Conservation (phyloP, 2,888 invertebrate genomes). For the Melipona beecheii region DNA sequence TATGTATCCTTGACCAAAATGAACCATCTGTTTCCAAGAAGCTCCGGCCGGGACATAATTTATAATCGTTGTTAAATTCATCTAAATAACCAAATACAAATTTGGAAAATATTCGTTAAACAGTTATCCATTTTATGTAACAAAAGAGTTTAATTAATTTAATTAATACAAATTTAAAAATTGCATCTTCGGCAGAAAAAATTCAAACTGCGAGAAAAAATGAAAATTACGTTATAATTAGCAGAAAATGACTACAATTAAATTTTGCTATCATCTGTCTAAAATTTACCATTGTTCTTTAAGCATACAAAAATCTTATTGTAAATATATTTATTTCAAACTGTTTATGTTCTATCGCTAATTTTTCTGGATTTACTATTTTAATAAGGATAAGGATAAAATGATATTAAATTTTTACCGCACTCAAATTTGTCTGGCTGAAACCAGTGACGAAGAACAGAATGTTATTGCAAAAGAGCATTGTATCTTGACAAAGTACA, state of each 20-base stretch:
- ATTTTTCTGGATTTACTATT: neutral
- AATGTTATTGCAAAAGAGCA: constrained; percentile 77
- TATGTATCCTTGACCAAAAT: constrained; percentile 80
- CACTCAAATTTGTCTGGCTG: constrained; percentile 72
- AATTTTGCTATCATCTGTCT: neutral
- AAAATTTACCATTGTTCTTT: neutral
- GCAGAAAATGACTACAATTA: neutral
- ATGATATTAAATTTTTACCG: constrained; percentile 42
- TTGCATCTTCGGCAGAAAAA: too few relatives aligned
- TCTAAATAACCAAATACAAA: constrained; percentile 62
- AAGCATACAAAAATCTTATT: neutral
- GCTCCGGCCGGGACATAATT: constrained; percentile 81
- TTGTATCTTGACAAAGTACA: constrained; percentile 76
- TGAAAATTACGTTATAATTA: neutral
- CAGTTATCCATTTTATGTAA: neutral
- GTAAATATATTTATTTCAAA: neutral
- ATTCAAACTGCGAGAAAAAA: neutral
- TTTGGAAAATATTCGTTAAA: neutral
- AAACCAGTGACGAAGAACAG: constrained; percentile 77
- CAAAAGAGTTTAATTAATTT: neutral
- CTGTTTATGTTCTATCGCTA: neutral
- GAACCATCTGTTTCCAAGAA: constrained; percentile 81
- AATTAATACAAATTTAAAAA: neutral
- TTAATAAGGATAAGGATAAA: neutral
- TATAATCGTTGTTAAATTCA: constrained; percentile 77